These are phyloP conservation scores for Pan troglodytes DNA, from an alignment of 2,113 vertebrate genomes.

Conservation along the genomic window NHGRI_mPanTro3-v2.1_pri NC_072398.2:217189001-217189500, in stretches of 20 bases:
- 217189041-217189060: not conserved
- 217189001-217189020: not conserved
- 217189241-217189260: not conserved
- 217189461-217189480: not conserved
- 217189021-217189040: not conserved
- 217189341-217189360: fast-evolving
- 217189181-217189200: not conserved
- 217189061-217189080: not conserved
- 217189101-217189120: fast-evolving
- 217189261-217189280: not conserved
- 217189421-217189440: not conserved
- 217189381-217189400: not conserved
- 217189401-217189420: not conserved
- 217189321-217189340: too few relatives aligned
- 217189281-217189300: not conserved
- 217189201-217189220: not conserved
- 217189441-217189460: too few relatives aligned
- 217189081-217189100: not conserved
- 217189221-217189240: not conserved
- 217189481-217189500: not conserved
- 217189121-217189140: not conserved
- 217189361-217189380: not conserved
- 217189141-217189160: not conserved
- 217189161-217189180: not conserved
- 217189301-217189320: not conserved